Evolutionary conservation across 2,888 invertebrate species (phyloP).

Genomic region (Rhodophaea formosa): DNA sequence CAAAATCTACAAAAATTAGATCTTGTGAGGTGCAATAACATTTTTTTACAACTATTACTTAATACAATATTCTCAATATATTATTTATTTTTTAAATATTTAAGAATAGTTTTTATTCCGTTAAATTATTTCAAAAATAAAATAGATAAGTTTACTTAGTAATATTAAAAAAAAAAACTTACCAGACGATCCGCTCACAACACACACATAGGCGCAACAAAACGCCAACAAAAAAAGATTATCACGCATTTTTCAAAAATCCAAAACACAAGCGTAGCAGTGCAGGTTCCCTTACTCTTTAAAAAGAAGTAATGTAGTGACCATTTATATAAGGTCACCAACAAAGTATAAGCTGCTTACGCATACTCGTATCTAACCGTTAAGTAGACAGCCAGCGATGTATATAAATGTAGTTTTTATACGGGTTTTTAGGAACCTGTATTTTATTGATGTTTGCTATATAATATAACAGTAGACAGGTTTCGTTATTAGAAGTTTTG

Average conservation of each 20-base stretch:
- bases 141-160: neutral
- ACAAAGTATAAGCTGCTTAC: constrained; percentile 13
- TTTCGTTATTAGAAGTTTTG: neutral
- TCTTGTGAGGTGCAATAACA: no score
- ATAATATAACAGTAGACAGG: neutral
- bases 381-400: neutral
- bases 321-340: constrained; percentile 28
- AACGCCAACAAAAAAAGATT: neutral
- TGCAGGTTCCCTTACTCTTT: constrained; percentile 1
- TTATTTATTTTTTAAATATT: no score
- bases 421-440: neutral
- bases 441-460: neutral
- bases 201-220: neutral
- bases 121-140: no score
- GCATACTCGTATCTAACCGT: constrained; percentile 2
- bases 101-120: no score
- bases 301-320: neutral
- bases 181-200: neutral
- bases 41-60: no score
- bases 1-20: no score
- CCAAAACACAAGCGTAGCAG: constrained; percentile 1
- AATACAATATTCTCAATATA: no score
- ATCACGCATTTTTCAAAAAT: neutral
- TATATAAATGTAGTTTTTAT: neutral
- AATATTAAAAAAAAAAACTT: neutral